Evolutionary conservation across 2,888 invertebrate genomes (phyloP), one percentile per base, ranked within the genome.

Genomic region (Tetrapedia diversipes): DNA sequence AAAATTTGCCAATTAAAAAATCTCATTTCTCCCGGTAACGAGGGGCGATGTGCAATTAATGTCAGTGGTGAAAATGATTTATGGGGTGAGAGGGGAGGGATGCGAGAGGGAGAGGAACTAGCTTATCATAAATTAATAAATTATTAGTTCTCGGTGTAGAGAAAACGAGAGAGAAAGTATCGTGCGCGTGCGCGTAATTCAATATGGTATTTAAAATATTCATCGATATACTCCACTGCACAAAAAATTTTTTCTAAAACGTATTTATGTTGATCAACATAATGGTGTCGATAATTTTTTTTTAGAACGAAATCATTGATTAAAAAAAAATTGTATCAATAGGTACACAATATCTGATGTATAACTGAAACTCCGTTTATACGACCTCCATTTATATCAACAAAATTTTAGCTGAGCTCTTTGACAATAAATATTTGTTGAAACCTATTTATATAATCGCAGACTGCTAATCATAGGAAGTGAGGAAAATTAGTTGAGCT

Each of bases 1-100:
- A 90, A 90, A 90, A 90, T 90, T 89, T 87, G 86, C 88, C 90
- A 91, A 91, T 90, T 91, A 91, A 90, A 91, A 91, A 90, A 91
- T 90, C 90, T 90, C 90, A 90, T 91, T 91, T 90, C 90, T 89
- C 86, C 82, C 82, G 86, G 87, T 90, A 90, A 90, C 89, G 89
- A 90, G 90, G 90, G 89, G 88, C 86, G 86, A 87, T 86, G 75
- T 77, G 89, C 90, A 91, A 91, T 91, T 91, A 91, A 91, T 89
- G 90, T 90, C 90, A 89, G 82, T 80, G 79, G 82, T 86, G 87
- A 89, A 90, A 90, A 90, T 90, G 91, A 90, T 90, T 90, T 89
- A 91, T 90, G 86, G 83, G 80, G 82, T 73, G 86, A 81, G 85
- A 81, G 76, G 76, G 84, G 77, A 77, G 82, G 66, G 77, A 77